Conservation (phyloP, 2,113 vertebrate genomes). For the Callospermophilus lateralis region DNA sequence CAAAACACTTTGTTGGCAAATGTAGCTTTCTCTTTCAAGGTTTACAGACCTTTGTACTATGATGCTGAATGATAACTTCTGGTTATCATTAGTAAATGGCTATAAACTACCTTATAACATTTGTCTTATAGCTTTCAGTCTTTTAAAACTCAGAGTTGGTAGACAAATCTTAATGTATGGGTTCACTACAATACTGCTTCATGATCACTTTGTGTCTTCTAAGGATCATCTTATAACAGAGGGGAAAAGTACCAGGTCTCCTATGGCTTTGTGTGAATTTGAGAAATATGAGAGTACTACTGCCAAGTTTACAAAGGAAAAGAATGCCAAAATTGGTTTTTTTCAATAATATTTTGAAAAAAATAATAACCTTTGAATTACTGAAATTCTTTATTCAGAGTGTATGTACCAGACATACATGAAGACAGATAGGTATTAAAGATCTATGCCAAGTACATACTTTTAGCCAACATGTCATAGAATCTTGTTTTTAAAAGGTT, state of each 20-base stretch:
- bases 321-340: conserved; percentile 65
- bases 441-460: not conserved
- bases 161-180: not conserved
- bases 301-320: conserved; percentile 72
- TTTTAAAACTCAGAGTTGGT: not conserved
- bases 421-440: conserved; percentile 3
- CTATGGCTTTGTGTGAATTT: conserved; percentile 50
- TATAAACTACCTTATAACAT: not conserved
- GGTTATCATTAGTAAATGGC: not conserved
- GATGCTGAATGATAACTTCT: conserved; percentile 3
- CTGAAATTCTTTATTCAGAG: conserved; percentile 2
- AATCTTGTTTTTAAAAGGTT: not conserved
- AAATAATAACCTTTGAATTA: conserved; percentile 33
- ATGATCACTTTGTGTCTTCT: not conserved
- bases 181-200: not conserved
- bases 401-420: not conserved
- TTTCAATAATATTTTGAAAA: not conserved
- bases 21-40: not conserved
- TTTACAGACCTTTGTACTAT: not conserved
- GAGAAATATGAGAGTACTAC: conserved; percentile 1
- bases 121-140: conserved; percentile 53
- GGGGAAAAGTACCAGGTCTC: not conserved
- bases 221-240: not conserved
- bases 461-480: not conserved
- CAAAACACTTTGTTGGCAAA: conserved; percentile 21